Base-by-base conservation (phyloP, 2,797 vertebrate genomes). In the Neosalanx taihuensis region DNA sequence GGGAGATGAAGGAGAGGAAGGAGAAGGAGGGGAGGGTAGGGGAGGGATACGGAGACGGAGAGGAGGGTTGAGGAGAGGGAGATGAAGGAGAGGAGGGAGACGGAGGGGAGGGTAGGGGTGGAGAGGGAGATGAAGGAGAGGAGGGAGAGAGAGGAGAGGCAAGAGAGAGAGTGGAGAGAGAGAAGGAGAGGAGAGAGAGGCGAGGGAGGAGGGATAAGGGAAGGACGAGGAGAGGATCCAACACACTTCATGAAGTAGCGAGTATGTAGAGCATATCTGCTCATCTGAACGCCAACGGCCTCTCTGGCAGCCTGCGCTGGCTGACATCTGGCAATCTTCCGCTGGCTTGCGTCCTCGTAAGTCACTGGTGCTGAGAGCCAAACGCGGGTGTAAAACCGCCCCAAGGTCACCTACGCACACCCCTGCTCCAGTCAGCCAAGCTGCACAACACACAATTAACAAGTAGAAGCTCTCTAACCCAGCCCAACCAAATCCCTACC, bases 271-370 rank as follows among this genome's bases (percentile, higher is more conserved):
- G 18, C 51, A 6, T 53, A 6, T 53, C 18, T 53, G 51, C 51
- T 53, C 17, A 77, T 83, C 86, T 76, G 76, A 79, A 83, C 69
- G 49, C 33, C 26, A 64, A 72, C 33, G 77, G 81, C 80, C 78
- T 72, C 71, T 81, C 75, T 72, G 81, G 87, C 87, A 81, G 77
- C 77, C 64, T 83, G 80, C 63, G 72, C 78, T 71, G 15, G 67
- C 79, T 70, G 79, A 85, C 89, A 87, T 87, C 85, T 83, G 87
- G 84, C 75, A 69, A 81, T 83, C 81, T 81, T 79, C 84, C 72
- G 84, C 82, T 80, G 79, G 53, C 86, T 79, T 75, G 77, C 77
- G 76, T 77, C 76, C 83, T 72, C 15, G 51, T 53, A 53, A 53
- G 17, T 53, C 51, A 53, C 13, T n/a, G 51, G 51, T 53, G 18